Evolutionary conservation across 2,888 invertebrate species (phyloP).

Genomic region (Priocnemis perturbator): DNA sequence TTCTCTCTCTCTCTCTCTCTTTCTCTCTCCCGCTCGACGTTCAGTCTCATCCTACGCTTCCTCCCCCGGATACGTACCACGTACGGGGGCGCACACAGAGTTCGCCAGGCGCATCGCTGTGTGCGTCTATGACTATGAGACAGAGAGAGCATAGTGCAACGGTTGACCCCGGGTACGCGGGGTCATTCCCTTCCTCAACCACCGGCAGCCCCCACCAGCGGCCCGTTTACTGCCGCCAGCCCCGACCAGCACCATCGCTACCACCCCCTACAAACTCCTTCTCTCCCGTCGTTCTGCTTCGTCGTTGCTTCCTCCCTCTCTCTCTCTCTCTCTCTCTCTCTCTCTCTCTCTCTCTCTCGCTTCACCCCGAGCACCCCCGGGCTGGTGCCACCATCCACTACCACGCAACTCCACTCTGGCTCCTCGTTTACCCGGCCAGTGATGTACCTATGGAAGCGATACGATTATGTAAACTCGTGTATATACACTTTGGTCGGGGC

Average conservation of each 20-base stretch:
- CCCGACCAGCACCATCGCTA: conserved; percentile 6
- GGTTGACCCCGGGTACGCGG: conserved; percentile 68
- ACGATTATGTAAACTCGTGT: conserved; percentile 59
- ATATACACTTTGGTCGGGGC: conserved; percentile 37
- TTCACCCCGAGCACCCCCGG: conserved; percentile 18
- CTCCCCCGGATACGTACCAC: conserved; percentile 16
- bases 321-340: conserved; percentile 21
- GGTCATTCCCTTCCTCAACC: conserved; percentile 70
- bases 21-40: not conserved
- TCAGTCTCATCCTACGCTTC: not conserved
- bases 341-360: conserved; percentile 28
- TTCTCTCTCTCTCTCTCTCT: not conserved
- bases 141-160: conserved; percentile 57
- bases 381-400: conserved; percentile 17
- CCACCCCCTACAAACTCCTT: conserved; percentile 27
- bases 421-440: conserved; percentile 52
- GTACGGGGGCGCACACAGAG: conserved; percentile 35
- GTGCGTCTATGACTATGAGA: conserved; percentile 31
- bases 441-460: conserved; percentile 55
- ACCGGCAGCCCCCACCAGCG: conserved; percentile 46
- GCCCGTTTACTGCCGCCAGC: no score
- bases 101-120: conserved; percentile 37
- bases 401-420: conserved; percentile 24
- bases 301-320: conserved; percentile 16
- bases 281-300: conserved; percentile 30